Conservation (phyloP, 1,140 invertebrate genomes). For the Drosophila athabasca region DNA sequence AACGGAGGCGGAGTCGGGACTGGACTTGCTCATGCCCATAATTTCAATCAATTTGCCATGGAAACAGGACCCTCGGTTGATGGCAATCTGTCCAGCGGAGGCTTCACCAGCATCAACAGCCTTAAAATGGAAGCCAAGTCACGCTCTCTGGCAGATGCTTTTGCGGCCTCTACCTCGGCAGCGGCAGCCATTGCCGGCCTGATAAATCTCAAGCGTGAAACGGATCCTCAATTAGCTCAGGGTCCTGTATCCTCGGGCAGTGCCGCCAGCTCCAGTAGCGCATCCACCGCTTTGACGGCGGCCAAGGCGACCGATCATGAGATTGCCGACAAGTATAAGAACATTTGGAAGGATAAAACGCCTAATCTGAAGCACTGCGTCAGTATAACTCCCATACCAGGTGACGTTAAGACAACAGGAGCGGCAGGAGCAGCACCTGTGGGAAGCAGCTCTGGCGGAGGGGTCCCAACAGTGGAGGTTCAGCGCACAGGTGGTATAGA, state of each 20-base stretch:
- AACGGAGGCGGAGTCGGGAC: conserved; percentile 13
- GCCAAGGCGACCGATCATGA: conserved; percentile 62
- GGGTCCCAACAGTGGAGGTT: conserved; percentile 51
- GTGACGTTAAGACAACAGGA: conserved; percentile 45
- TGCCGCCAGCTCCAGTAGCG: conserved; percentile 1
- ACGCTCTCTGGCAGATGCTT: conserved; percentile 63
- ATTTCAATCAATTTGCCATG: conserved; percentile 58
- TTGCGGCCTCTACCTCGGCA: conserved; percentile 66
- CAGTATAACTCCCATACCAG: conserved; percentile 74
- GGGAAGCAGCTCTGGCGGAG: background rate
- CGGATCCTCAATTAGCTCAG: conserved; percentile 52
- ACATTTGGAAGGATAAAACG: conserved; percentile 82
- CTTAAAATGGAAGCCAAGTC: conserved; percentile 64
- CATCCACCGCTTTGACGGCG: background rate
- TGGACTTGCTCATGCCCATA: conserved; percentile 15
- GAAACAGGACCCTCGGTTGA: conserved; percentile 32
- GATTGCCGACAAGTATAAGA: conserved; percentile 80
- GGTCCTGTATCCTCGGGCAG: background rate
- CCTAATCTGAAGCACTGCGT: conserved; percentile 71
- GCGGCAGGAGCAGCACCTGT: conserved; percentile 1
- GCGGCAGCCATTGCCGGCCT: conserved; percentile 66
- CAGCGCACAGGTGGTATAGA: conserved; percentile 71
- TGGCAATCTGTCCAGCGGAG: conserved; percentile 38
- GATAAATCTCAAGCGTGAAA: conserved; percentile 67
- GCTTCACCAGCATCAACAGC: conserved; percentile 52